Percentiles rank a stretch among this genome's conserved stretches.
Conservation (phyloP, 2,797 vertebrate species). For the Neopelma chrysocephalum region DNA sequence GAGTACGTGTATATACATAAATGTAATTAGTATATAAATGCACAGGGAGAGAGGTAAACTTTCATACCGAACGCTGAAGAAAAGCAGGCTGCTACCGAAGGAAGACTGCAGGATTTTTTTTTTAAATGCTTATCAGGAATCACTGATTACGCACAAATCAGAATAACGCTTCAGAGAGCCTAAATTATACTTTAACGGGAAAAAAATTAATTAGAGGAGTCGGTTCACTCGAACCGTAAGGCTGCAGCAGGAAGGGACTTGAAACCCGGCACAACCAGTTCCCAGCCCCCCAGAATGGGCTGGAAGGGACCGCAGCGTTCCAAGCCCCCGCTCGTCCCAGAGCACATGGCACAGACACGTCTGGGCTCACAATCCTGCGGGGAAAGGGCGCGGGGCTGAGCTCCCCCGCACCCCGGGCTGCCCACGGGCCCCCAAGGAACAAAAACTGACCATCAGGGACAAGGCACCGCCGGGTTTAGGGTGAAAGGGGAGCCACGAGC, state of each 20-base stretch:
- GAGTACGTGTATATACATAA: rapidly evolving
- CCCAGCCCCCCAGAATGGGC: background rate
- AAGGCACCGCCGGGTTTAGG: rapidly evolving
- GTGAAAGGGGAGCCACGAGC: background rate
- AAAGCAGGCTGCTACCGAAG: background rate
- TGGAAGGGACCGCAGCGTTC: background rate
- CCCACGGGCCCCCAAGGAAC: rapidly evolving
- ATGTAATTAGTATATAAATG: rapidly evolving
- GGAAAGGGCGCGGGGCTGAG: background rate
- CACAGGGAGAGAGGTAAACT: background rate
- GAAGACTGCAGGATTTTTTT: background rate
- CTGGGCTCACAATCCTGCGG: rapidly evolving
- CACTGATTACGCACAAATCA: background rate
- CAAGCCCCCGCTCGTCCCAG: background rate
- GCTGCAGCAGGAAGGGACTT: background rate
- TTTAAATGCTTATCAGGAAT: background rate
- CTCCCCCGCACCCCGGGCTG: background rate
- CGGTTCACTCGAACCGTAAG: background rate
- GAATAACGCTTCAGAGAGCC: background rate
- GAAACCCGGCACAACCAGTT: background rate
- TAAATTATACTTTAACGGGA: rapidly evolving
- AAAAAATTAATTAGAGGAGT: background rate
- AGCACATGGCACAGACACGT: background rate
- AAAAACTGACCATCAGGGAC: background rate
- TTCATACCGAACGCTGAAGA: background rate